Evolutionary conservation across 2,113 vertebrate species (phyloP).

Genomic region (Melanocharis versteri): DNA sequence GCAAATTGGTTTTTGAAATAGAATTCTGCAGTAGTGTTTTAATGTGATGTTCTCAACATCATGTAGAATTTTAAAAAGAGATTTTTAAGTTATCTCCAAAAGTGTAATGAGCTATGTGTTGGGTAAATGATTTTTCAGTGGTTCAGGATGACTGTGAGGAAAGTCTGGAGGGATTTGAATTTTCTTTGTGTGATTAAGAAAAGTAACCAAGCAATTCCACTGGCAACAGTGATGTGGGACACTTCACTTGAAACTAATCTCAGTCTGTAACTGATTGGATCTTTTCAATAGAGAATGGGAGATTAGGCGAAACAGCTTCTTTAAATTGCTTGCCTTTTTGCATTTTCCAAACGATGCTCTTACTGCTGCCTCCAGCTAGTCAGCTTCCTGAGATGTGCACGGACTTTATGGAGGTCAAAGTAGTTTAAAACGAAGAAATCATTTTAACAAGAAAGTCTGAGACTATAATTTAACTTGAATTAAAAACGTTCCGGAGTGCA

Average conservation of each 20-base stretch:
- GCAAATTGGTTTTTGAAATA: background rate
- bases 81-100: background rate
- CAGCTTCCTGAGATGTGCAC: background rate
- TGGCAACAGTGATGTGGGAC: background rate
- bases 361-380: background rate
- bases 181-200: background rate
- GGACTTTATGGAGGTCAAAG: conserved; percentile 15
- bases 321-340: background rate
- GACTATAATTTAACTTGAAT: background rate
- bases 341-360: background rate
- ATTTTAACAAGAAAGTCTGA: background rate
- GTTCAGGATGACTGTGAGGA: background rate
- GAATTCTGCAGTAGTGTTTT: background rate
- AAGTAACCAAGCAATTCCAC: background rate
- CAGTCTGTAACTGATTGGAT: background rate
- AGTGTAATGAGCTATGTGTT: background rate
- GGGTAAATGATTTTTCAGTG: background rate
- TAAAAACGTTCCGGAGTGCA: background rate
- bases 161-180: background rate
- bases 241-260: background rate
- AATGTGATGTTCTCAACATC: background rate
- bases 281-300: background rate
- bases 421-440: conserved; percentile 23
- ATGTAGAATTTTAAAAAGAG: background rate
- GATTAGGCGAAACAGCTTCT: background rate